A percentile compares a stretch with the other conserved stretches of the same genome.
Conservation (phyloP, 37 sponge, comb jelly and placozoan genomes). For the Halisarca cf. caerulea region DNA sequence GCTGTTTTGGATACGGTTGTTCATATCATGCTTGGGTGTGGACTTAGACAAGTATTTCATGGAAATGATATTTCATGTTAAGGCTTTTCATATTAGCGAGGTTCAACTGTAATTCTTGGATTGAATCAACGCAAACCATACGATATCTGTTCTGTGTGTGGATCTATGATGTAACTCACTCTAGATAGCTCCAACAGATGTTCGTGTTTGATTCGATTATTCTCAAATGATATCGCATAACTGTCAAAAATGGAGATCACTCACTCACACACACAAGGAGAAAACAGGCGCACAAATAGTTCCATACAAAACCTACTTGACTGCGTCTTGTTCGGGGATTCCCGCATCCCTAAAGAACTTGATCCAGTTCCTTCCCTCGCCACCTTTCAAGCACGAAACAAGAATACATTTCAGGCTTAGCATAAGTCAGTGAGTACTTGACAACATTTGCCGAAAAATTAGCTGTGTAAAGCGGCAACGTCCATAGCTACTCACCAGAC, state of each 20-base stretch:
- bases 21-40: too few relatives aligned
- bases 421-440: too few relatives aligned
- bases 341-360: constrained; percentile 88
- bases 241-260: constrained; percentile 27
- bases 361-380: constrained; percentile 47
- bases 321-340: constrained; percentile 70
- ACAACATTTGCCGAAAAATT: too few relatives aligned
- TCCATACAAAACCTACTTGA: constrained; percentile 48
- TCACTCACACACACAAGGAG: neutral
- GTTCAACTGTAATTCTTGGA: too few relatives aligned
- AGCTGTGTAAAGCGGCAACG: neutral
- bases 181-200: constrained; percentile 67
- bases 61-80: too few relatives aligned
- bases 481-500: neutral
- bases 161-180: neutral
- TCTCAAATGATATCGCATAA: constrained; percentile 76
- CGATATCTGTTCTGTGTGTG: too few relatives aligned
- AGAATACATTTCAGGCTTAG: too few relatives aligned
- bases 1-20: too few relatives aligned
- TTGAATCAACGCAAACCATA: too few relatives aligned
- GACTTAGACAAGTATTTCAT: too few relatives aligned
- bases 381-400: too few relatives aligned
- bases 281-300: neutral
- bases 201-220: constrained; percentile 79
- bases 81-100: too few relatives aligned